These are phyloP conservation scores for Pelusios castaneus DNA, from an alignment of 2,113 vertebrate species.

Conservation along the genomic window DNA sequence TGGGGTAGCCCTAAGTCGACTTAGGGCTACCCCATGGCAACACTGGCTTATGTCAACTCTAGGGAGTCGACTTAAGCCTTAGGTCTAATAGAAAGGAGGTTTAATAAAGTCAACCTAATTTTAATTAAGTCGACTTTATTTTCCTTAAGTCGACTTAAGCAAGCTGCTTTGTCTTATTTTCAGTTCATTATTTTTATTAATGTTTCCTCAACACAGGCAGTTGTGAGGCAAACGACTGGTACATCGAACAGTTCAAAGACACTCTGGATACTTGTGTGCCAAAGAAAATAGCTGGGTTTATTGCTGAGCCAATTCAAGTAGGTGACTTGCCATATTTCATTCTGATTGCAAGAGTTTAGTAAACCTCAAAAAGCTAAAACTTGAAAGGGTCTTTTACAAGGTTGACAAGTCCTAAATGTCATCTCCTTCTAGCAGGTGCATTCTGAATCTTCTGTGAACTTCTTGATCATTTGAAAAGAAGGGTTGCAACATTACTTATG, in stretches of 20 bases:
- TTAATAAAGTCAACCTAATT: too few relatives aligned
- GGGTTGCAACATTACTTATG: not conserved
- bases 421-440: not conserved
- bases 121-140: too few relatives aligned
- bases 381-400: not conserved
- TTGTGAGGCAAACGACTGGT: slow-evolving; percentile 89
- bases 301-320: slow-evolving; percentile 95
- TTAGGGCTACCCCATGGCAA: too few relatives aligned
- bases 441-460: not conserved
- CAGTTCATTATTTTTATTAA: not conserved
- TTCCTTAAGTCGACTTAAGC: too few relatives aligned
- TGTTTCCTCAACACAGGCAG: slow-evolving; percentile 74
- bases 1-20: too few relatives aligned
- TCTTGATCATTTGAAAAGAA: not conserved
- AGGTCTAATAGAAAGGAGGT: too few relatives aligned
- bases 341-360: not conserved
- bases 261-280: slow-evolving; percentile 85
- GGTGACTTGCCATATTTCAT: slow-evolving; percentile 20
- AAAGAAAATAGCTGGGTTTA: slow-evolving; percentile 88
- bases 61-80: too few relatives aligned
- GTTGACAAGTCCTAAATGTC: not conserved
- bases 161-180: not conserved
- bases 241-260: slow-evolving; percentile 90
- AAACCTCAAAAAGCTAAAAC: not conserved
- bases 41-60: too few relatives aligned